Evolutionary conservation across 2,113 vertebrate genomes (phyloP).

Genomic region (Chunga burmeisteri): DNA sequence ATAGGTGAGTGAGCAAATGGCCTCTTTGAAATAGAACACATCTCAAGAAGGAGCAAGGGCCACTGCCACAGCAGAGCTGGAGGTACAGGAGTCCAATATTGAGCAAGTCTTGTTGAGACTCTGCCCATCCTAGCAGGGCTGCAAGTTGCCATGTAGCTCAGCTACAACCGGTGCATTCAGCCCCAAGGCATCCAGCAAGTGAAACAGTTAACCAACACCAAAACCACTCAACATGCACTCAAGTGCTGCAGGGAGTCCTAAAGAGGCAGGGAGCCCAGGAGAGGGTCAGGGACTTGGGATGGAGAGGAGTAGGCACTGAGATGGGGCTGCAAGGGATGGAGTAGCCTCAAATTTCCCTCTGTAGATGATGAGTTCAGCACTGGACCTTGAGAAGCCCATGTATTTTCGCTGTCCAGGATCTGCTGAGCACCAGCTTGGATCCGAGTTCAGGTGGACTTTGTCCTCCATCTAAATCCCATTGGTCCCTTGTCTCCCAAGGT

Average conservation of each 20-base stretch:
- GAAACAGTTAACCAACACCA: background rate
- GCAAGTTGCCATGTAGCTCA: background rate
- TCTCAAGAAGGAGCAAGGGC: background rate
- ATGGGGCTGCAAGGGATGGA: background rate
- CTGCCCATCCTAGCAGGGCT: background rate
- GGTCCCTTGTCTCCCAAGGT: fast-evolving
- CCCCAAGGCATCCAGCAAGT: background rate
- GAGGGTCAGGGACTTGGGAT: background rate
- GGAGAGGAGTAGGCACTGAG: background rate
- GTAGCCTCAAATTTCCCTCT: background rate
- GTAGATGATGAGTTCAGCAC: fast-evolving
- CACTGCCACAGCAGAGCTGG: background rate
- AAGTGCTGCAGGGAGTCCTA: background rate
- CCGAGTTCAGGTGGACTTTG: fast-evolving
- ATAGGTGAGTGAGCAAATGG: background rate
- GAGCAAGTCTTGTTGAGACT: background rate
- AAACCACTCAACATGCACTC: background rate
- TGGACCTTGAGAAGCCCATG: background rate
- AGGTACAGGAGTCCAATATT: background rate
- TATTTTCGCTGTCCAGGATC: background rate
- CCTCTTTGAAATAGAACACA: background rate
- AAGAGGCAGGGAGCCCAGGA: background rate
- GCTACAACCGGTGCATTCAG: background rate
- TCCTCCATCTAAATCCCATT: background rate
- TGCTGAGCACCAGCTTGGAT: background rate